phyloP scores from a whole-genome alignment of 2,888 invertebrate genomes.

The Priocnemis perturbator region DNA sequence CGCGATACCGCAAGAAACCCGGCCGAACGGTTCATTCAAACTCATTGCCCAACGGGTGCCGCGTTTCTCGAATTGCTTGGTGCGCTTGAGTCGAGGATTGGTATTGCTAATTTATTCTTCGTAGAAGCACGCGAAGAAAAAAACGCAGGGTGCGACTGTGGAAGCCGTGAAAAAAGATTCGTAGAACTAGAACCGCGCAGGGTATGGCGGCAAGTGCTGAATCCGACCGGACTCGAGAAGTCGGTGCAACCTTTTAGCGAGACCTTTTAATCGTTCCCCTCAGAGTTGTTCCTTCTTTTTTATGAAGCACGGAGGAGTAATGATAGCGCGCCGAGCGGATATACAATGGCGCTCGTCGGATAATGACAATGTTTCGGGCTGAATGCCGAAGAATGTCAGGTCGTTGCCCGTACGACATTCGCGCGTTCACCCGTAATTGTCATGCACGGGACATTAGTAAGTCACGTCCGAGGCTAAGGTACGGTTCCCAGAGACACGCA shows the following conservation, averaged over 20 bases:
- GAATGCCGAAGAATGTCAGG: conserved; percentile 51
- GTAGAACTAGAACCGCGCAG: neutral
- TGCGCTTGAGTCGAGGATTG: too few relatives aligned
- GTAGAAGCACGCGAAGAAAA: too few relatives aligned
- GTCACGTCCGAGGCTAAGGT: conserved; percentile 41
- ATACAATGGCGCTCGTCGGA: conserved; percentile 30
- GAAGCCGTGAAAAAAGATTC: neutral
- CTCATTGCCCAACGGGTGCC: too few relatives aligned
- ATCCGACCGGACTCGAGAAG: neutral
- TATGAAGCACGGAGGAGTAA: conserved; percentile 26
- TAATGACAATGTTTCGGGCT: conserved; percentile 52
- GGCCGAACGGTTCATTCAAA: too few relatives aligned
- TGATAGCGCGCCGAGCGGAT: conserved; percentile 30
- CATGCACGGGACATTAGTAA: conserved; percentile 49
- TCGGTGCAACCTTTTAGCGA: neutral
- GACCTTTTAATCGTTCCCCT: conserved; percentile 46
- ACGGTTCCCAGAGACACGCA: conserved; percentile 40
- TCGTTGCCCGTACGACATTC: conserved; percentile 51
- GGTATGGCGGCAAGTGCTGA: neutral
- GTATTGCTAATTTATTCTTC: too few relatives aligned
- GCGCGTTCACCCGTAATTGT: conserved; percentile 44
- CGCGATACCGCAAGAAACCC: neutral
- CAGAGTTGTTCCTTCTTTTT: conserved; percentile 28
- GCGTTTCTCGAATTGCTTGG: too few relatives aligned
- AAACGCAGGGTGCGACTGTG: too few relatives aligned